Conservation (phyloP, 2,888 invertebrate genomes). For the Pemphredon lugubris region DNA sequence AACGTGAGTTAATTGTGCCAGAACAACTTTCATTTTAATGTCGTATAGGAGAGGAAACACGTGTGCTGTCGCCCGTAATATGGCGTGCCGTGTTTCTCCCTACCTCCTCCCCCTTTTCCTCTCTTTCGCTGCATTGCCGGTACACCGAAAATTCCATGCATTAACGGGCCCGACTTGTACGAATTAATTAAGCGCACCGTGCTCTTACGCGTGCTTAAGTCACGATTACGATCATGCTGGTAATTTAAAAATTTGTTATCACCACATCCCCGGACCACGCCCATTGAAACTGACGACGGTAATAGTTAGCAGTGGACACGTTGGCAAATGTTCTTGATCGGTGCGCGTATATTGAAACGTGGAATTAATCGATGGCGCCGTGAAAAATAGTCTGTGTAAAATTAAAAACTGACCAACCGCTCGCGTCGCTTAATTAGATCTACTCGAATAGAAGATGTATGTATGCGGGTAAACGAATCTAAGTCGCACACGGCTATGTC, state of each 20-base stretch:
- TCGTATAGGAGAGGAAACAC: conserved; percentile 27
- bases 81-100: conserved; percentile 2
- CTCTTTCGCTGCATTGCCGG: background rate
- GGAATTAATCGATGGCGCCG: no score
- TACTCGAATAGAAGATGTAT: no score
- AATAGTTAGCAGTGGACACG: conserved; percentile 9
- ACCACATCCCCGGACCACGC: conserved; percentile 4
- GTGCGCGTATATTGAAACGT: background rate
- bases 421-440: no score
- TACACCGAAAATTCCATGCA: background rate
- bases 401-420: no score
- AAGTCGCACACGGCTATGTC: no score
- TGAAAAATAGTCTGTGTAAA: no score
- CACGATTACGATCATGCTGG: background rate
- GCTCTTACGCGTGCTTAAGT: background rate
- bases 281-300: background rate
- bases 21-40: conserved; percentile 55
- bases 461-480: no score
- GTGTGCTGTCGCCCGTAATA: conserved; percentile 22
- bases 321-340: background rate
- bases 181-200: conserved; percentile 1
- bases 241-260: conserved; percentile 4
- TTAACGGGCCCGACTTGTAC: conserved; percentile 3
- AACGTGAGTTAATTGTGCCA: conserved; percentile 51
- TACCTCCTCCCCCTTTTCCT: background rate